A percentile compares a stretch with the other conserved stretches of the same genome.
These are phyloP conservation scores for Pseudomugil tenellus DNA, from an alignment of 2,797 vertebrate genomes.

Conservation along the genomic window DNA sequence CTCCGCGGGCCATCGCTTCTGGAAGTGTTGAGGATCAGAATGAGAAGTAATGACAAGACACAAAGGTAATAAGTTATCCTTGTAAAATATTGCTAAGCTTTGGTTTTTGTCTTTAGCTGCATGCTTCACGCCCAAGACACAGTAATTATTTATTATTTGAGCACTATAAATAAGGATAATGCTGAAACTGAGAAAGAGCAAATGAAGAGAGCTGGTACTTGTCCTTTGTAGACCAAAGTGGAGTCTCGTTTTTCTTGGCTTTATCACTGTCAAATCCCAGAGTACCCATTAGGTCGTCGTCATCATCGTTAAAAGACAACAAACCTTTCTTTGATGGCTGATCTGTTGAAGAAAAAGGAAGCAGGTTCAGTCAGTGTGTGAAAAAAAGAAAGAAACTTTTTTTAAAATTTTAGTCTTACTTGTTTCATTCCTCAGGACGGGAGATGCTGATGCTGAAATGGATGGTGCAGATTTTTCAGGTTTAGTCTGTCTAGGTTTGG, in stretches of 20 bases:
- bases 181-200: not conserved
- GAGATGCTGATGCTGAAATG: constrained; percentile 41
- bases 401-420: constrained; percentile 28
- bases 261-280: constrained; percentile 83
- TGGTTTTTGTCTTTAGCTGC: constrained; percentile 22
- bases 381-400: not conserved
- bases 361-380: not conserved
- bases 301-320: constrained; percentile 84
- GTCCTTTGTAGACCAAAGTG: constrained; percentile 62
- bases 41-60: not conserved
- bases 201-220: constrained; percentile 59
- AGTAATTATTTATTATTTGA: constrained; percentile 56
- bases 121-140: constrained; percentile 25
- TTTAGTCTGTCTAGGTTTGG: constrained; percentile 50
- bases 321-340: constrained; percentile 69
- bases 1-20: constrained; percentile 78
- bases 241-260: constrained; percentile 63
- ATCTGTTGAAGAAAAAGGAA: constrained; percentile 29
- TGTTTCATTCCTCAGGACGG: constrained; percentile 52
- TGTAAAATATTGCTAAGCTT: constrained; percentile 9
- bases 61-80: not conserved
- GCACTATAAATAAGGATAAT: constrained; percentile 46
- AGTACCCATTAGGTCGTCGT: constrained; percentile 85
- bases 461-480: constrained; percentile 50
- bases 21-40: not conserved